These are phyloP conservation scores for Tragulus kanchil DNA, from an alignment of 2,113 vertebrate species.

Conservation along the genomic window DNA sequence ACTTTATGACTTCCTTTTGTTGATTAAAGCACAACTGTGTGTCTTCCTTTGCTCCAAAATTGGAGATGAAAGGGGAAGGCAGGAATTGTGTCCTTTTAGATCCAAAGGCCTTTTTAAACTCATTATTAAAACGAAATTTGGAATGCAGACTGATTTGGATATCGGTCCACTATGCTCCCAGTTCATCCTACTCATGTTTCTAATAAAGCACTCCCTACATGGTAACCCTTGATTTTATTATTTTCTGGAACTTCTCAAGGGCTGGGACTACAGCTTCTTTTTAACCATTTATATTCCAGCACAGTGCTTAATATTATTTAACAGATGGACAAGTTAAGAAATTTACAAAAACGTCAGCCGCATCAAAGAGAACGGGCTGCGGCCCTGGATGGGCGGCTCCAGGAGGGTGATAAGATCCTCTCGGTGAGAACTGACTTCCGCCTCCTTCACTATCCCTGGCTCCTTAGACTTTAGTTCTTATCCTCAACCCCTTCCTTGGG, in stretches of 20 bases:
- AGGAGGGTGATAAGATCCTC: conserved; percentile 97
- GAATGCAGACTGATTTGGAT: conserved; percentile 27
- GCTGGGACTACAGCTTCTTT: background rate
- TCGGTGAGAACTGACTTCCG: conserved; percentile 88
- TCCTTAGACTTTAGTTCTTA: background rate
- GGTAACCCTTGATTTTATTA: conserved; percentile 11
- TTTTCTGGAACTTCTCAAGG: conserved; percentile 36
- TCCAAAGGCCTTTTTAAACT: background rate
- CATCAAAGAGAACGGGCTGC: conserved; percentile 97
- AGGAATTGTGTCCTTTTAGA: conserved; percentile 16
- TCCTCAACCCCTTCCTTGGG: background rate
- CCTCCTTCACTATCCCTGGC: conserved; percentile 59
- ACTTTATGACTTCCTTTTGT: conserved; percentile 37
- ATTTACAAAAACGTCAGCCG: conserved; percentile 41
- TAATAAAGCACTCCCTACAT: background rate
- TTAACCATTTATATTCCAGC: conserved; percentile 19
- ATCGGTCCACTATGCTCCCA: background rate
- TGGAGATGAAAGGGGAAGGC: background rate
- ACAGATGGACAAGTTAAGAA: conserved; percentile 46
- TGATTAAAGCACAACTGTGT: conserved; percentile 20
- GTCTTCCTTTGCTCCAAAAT: conserved; percentile 39
- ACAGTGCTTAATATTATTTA: conserved; percentile 19
- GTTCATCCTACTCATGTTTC: conserved; percentile 30
- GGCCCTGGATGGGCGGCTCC: conserved; percentile 93
- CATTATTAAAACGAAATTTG: conserved; percentile 38